These are phyloP conservation scores for Pilophorus perplexus DNA, from an alignment of 2,888 invertebrate species.

Conservation along the genomic window DNA sequence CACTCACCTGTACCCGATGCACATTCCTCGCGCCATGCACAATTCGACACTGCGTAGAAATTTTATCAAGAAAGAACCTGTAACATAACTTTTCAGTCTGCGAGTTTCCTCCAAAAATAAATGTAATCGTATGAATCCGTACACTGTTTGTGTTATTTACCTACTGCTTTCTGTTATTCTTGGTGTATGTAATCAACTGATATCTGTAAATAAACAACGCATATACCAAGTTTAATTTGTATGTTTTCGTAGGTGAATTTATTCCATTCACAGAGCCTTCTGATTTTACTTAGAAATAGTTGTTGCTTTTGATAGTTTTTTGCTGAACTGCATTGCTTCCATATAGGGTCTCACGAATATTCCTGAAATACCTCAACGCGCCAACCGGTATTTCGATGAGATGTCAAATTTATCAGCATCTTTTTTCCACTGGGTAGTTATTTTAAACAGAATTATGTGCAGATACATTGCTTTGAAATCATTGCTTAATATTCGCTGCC, in stretches of 20 bases:
- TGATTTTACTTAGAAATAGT: slow-evolving; percentile 4
- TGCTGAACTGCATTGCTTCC: slow-evolving; percentile 23
- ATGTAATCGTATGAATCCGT: slow-evolving; percentile 20
- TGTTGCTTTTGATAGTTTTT: slow-evolving; percentile 28
- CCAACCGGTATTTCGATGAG: too few species aligned
- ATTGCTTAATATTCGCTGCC: slow-evolving; percentile 18
- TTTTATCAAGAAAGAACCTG: slow-evolving; percentile 4
- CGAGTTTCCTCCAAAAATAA: too few species aligned
- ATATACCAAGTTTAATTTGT: slow-evolving; percentile 15
- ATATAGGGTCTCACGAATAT: too few species aligned
- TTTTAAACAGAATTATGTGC: too few species aligned
- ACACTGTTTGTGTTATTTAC: slow-evolving; percentile 33
- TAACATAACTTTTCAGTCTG: too few species aligned
- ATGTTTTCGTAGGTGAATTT: slow-evolving; percentile 6
- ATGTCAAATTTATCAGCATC: too few species aligned
- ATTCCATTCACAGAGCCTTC: slow-evolving; percentile 11
- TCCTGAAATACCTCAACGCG: too few species aligned
- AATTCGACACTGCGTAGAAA: slow-evolving; percentile 24
- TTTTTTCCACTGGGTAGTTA: too few species aligned
- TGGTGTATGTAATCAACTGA: slow-evolving; percentile 24
- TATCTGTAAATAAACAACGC: slow-evolving; percentile 29
- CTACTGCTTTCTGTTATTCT: slow-evolving; percentile 30
- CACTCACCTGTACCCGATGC: slow-evolving; percentile 24
- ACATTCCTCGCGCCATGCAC: slow-evolving; percentile 31
- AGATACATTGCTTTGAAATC: slow-evolving; percentile 5